A percentile compares a stretch with the other conserved stretches of the same genome.
Evolutionary conservation across 2,113 vertebrate genomes (phyloP).

Genomic region (Strigops habroptila): DNA sequence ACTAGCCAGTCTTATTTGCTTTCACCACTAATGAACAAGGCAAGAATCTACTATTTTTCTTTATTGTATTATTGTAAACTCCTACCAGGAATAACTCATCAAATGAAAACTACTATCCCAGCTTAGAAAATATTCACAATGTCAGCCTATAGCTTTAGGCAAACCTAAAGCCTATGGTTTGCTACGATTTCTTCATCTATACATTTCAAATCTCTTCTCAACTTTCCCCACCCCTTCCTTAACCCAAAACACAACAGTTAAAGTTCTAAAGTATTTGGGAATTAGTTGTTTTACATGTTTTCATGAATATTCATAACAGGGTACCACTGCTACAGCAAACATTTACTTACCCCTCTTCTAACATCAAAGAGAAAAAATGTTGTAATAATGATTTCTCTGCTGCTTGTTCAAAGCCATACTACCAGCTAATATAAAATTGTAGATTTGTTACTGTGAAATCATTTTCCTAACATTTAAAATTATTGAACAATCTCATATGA

Average conservation of each 20-base stretch:
- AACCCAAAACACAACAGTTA: background rate
- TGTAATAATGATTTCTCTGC: background rate
- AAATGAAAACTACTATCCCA: background rate
- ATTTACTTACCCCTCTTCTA: background rate
- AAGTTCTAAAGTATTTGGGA: background rate
- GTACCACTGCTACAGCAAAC: background rate
- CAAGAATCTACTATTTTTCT: background rate
- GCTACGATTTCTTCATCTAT: background rate
- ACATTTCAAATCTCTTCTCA: background rate
- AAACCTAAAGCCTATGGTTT: no score
- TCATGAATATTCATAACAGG: background rate
- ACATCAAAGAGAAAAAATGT: background rate
- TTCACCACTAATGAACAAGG: background rate
- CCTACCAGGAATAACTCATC: background rate
- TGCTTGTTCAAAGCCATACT: background rate
- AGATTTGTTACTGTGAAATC: background rate
- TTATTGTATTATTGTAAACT: background rate
- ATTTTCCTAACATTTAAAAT: background rate
- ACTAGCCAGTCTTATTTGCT: background rate
- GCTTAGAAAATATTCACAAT: background rate
- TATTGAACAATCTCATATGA: background rate
- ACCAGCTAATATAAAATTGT: background rate
- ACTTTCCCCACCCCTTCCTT: background rate
- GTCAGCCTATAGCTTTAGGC: background rate
- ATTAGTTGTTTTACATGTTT: background rate